Evolutionary conservation across 2,888 invertebrate genomes (phyloP).

Genomic region (Caenorhabditis sinica): DNA sequence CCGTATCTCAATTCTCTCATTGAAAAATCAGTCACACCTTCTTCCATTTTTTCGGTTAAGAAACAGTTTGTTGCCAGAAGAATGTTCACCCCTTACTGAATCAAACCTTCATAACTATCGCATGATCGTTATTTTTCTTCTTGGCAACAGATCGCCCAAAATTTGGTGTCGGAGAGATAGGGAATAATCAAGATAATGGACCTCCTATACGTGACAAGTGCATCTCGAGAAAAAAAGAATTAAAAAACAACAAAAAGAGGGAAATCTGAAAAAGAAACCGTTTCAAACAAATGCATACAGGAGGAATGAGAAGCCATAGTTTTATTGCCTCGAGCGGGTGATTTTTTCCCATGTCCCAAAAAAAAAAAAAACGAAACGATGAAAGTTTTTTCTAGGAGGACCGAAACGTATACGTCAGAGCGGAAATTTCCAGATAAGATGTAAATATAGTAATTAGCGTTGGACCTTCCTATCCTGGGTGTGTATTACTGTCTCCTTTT

Average conservation of each 20-base stretch:
- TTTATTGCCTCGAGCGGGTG: not conserved
- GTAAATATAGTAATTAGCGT: not conserved
- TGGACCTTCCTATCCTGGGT: not conserved
- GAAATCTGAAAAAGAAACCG: not conserved
- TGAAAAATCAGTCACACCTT: slow-evolving; percentile 40
- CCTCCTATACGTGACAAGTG: not conserved
- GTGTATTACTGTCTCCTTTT: not conserved
- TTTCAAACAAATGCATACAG: not conserved
- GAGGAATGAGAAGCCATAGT: not conserved
- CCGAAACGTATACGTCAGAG: not conserved
- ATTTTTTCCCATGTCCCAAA: not conserved
- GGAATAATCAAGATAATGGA: not conserved
- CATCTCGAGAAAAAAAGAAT: not conserved
- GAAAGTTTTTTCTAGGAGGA: not conserved
- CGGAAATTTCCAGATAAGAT: not conserved
- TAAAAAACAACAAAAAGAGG: not conserved
- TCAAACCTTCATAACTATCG: slow-evolving; percentile 8
- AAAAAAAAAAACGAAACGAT: not conserved
- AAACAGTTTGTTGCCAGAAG: not conserved
- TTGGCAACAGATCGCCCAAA: not conserved
- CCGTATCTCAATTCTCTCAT: not conserved
- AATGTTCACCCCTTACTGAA: not conserved
- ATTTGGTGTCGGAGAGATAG: not conserved
- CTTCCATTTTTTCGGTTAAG: not conserved
- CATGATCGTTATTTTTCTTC: not conserved